Conservation (phyloP, 2,888 invertebrate species). For the Synanthedon vespiformis region DNA sequence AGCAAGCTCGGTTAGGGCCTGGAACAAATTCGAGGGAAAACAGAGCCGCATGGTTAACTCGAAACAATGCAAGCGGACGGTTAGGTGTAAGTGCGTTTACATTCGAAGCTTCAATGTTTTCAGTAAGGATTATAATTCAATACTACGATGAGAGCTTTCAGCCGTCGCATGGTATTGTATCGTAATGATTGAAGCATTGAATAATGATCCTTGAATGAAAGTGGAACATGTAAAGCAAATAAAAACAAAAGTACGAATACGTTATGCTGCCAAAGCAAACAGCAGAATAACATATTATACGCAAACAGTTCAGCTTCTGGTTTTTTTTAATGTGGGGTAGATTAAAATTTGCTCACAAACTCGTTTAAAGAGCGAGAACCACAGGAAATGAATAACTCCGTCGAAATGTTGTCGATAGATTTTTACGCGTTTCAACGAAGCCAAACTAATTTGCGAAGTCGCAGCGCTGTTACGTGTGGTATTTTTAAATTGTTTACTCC, state of each 20-base stretch:
- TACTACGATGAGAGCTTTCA: constrained; percentile 2
- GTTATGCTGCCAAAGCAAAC: no score
- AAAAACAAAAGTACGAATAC: constrained; percentile 15
- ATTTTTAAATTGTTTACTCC: neutral
- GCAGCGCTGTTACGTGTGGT: neutral
- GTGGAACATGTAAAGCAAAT: constrained; percentile 44
- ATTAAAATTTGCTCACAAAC: no score
- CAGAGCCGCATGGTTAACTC: constrained; percentile 60
- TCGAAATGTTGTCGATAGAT: no score
- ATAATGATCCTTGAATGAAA: constrained; percentile 64
- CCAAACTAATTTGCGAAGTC: constrained; percentile 1
- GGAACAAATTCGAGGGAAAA: constrained; percentile 71
- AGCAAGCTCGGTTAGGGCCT: constrained; percentile 72
- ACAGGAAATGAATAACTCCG: no score
- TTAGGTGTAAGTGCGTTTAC: constrained; percentile 42
- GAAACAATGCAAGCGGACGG: constrained; percentile 62
- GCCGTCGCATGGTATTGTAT: neutral
- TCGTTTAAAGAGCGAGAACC: no score
- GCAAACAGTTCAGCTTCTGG: no score
- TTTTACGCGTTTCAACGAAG: constrained; percentile 5
- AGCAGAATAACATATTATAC: no score
- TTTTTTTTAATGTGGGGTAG: no score
- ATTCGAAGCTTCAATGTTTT: constrained; percentile 27
- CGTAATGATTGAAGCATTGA: constrained; percentile 22
- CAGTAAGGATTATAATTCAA: constrained; percentile 58